Base-by-base conservation (phyloP, 2,888 invertebrate genomes). In the Ophraella communa region DNA sequence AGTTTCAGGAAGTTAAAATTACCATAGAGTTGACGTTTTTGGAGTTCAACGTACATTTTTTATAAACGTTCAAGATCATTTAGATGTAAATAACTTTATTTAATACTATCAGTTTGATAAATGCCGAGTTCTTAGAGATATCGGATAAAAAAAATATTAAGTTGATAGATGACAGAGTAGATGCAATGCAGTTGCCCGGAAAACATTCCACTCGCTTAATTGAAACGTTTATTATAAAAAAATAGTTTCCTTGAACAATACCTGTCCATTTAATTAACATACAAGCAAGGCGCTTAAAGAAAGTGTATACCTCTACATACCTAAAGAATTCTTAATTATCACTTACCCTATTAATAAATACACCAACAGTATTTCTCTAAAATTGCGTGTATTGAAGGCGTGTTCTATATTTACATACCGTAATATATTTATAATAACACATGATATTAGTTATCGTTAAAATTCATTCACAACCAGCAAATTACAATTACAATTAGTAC, bases 161-260 rank as follows among this genome's bases (percentile, higher is more conserved):
- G 11, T 30, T 30, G 30, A 30, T 30, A 30, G 30, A 30, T 30
- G 30, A 30, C 30, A 30, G 30, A 30, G 30, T n/a, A 30, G 7
- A 30, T 30, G 10, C 30, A 30, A 30, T 7, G 10, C 10, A 10
- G 4, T 42, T 42, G 7, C 14, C 42, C 3, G 17, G 30, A 35
- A 35, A 10, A 14, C n/a, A 54, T 54, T 17, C 10, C 30, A 17
- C 18, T 23, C 23, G 17, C 30, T 45, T 61, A 61, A 23, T 23
- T 49, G n/a, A 45, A 45, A 18, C n/a, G 10, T n/a, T 8, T 23
- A 17, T n/a, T n/a, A n/a, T n/a, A 33, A 56, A 27, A 49, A 49
- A 54, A 62, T 39, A 17, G 56, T 62, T 56, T 62, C 62, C 62
- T 62, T 62, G 62, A 62, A 62, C 62, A 62, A 62, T 62, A 56